phyloP scores from a whole-genome alignment of 2,113 vertebrate species.

The Falco punctatus region DNA sequence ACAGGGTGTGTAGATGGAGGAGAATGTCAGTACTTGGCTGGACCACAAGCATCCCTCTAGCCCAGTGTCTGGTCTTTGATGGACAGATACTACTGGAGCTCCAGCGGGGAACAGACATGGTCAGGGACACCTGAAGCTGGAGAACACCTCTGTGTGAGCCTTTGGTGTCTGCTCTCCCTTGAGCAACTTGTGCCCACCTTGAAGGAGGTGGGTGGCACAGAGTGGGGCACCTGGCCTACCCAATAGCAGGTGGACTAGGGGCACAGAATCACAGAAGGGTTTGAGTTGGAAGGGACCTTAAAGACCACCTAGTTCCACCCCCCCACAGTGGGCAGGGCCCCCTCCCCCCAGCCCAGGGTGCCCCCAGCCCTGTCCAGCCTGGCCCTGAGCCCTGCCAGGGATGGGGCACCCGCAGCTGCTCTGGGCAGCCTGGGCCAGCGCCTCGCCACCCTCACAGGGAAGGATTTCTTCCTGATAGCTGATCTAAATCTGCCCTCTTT shows the following conservation, averaged over 20 bases:
- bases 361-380: too few species aligned
- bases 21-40: neutral
- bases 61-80: neutral
- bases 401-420: too few species aligned
- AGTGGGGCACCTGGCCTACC: neutral
- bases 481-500: fast-evolving
- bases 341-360: too few species aligned
- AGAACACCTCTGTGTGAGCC: neutral
- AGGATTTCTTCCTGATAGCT: neutral
- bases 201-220: neutral
- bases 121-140: neutral
- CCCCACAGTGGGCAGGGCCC: too few species aligned
- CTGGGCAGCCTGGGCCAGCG: too few species aligned
- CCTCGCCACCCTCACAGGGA: too few species aligned
- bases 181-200: neutral
- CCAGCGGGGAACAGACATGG: neutral
- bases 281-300: too few species aligned
- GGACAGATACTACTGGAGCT: neutral
- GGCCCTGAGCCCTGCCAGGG: too few species aligned
- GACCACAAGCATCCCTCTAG: neutral
- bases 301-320: too few species aligned
- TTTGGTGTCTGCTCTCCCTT: neutral
- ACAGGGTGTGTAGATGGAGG: neutral
- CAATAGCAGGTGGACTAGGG: neutral
- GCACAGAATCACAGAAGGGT: too few species aligned